Evolutionary conservation across 2,888 invertebrate species (phyloP), one percentile per base, ranked within the genome.

Genomic region (Ophioninae sp.): DNA sequence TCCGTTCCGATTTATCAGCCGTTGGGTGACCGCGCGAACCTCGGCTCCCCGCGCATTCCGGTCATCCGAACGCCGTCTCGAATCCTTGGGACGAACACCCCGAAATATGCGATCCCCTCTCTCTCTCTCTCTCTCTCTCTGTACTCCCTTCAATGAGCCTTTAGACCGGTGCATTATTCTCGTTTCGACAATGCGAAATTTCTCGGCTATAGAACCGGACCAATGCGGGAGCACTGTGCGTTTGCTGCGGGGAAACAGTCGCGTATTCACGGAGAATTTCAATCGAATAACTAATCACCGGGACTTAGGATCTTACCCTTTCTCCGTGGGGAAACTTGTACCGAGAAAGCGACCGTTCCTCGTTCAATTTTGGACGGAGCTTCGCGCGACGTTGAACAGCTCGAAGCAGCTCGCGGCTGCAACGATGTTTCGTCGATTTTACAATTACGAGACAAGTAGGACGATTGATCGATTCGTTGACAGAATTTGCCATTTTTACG

Each of bases 21-120:
- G 65, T 82, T 74, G 75, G 82, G 85, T 85, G 79, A 85, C 86
- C 80, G 77, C 84, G 13, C 17, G 80, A 88, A 88, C 86, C 88
- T 87, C 81, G 85, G 69, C 77, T 68, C 23, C 10, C 50, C 57
- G n/a, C 39, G 50, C 39, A 37, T 75, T 23, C 74, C 74, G 68
- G 73, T 62, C 80, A 80, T 67, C 82, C 74, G 61, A 79, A 57
- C 78, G 61, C 70, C 59, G 79, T 61, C 74, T 69, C 79, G 72
- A 69, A 84, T 62, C 83, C 79, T 56, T 13, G 17, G 39, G 62
- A 81, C 80, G 82, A 77, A 84, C 85, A 72, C 85, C 83, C 8
- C 10, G 30, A 65, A 68, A 50, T 23, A 61, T 61, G 41, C 41
- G n/a, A 10, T 30, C 30, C 30, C 30, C 30, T 3, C 56, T 44